A percentile compares a stretch with the other conserved stretches of the same genome.
Conservation (phyloP, 2,113 vertebrate genomes). For the Crocuta crocuta region DNA sequence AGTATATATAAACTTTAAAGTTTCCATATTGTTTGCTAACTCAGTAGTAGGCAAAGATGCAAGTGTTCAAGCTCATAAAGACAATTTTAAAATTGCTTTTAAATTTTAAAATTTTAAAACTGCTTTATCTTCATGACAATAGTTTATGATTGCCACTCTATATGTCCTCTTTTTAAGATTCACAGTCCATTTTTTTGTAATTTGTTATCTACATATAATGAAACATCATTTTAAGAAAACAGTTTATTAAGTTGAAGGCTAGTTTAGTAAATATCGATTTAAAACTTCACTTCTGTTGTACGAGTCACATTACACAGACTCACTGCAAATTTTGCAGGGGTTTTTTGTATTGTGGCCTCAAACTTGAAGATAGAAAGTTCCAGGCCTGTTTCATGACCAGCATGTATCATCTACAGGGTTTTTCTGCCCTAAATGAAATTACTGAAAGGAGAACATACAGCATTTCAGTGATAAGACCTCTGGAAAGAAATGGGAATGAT, state of each 20-base stretch:
- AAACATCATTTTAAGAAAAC: neutral
- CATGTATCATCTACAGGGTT: neutral
- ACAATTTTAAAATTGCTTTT: neutral
- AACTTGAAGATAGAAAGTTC: neutral
- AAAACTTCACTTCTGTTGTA: neutral
- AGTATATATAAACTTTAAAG: neutral
- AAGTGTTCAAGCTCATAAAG: neutral
- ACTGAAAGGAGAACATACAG: neutral
- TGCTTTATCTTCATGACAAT: neutral
- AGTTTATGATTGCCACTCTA: neutral
- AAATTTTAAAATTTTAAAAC: neutral
- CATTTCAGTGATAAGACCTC: neutral
- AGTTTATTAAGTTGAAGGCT: neutral
- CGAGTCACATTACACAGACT: neutral
- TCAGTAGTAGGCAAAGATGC: neutral
- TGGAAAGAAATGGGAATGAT: slow-evolving; percentile 2
- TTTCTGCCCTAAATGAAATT: neutral
- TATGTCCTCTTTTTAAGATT: neutral
- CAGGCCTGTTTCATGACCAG: neutral
- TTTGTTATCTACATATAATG: neutral
- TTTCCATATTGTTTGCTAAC: slow-evolving; percentile 6
- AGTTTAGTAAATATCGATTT: neutral
- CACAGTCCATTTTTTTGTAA: neutral
- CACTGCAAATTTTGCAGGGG: neutral
- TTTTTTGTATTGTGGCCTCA: neutral